Conservation (phyloP, 2,113 vertebrate species). For the Gobio gobio region DNA sequence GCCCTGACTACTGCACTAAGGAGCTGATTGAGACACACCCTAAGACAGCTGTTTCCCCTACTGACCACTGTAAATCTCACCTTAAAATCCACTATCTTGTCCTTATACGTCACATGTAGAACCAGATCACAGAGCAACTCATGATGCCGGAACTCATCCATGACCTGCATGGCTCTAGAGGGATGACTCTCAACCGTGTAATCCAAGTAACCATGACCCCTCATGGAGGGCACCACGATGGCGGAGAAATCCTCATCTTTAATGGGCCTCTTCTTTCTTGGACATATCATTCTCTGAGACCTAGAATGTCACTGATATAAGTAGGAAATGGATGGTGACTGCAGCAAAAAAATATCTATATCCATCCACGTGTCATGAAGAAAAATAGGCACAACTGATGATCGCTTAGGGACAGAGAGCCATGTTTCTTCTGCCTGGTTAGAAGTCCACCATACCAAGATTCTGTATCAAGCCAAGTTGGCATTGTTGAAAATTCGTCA, state of each 20-base stretch:
- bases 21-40: too few relatives aligned
- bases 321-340: background rate
- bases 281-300: constrained; percentile 75
- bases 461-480: constrained; percentile 26
- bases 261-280: constrained; percentile 68
- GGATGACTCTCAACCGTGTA: constrained; percentile 80
- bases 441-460: constrained; percentile 37
- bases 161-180: constrained; percentile 68
- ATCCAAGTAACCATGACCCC: constrained; percentile 79
- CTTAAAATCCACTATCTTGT: constrained; percentile 76
- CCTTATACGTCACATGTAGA: constrained; percentile 76
- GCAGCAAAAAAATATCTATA: constrained; percentile 39
- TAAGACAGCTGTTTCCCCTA: background rate
- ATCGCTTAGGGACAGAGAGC: constrained; percentile 42
- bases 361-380: constrained; percentile 55
- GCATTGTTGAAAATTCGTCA: constrained; percentile 50
- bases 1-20: too few relatives aligned
- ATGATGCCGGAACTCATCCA: constrained; percentile 79
- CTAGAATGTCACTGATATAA: constrained; percentile 1
- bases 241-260: constrained; percentile 73
- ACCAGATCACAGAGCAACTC: constrained; percentile 81
- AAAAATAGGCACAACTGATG: constrained; percentile 51
- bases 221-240: constrained; percentile 79
- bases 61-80: constrained; percentile 51
- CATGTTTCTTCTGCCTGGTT: constrained; percentile 38